phyloP scores from a whole-genome alignment of 2,797 vertebrate genomes.

The Choloepus didactylus region DNA sequence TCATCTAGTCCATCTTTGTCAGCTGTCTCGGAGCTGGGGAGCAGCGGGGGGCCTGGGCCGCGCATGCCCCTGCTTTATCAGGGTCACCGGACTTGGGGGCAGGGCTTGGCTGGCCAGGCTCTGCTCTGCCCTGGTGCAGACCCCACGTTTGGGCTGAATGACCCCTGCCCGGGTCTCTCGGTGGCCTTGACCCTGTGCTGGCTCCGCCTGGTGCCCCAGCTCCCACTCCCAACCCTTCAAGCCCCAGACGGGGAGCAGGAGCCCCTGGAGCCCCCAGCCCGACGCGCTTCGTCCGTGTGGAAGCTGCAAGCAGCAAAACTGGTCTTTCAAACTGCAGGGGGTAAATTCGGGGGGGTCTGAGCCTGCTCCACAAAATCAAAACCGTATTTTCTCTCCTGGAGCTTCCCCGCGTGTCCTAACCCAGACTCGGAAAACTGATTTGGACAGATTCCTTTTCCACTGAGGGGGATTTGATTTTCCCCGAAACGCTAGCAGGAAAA shows the following conservation, averaged over 20 bases:
- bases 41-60: not conserved
- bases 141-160: too few relatives aligned
- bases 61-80: too few relatives aligned
- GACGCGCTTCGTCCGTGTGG: too few relatives aligned
- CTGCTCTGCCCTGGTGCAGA: not conserved
- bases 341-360: not conserved
- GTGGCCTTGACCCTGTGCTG: not conserved
- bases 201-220: not conserved
- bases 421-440: conserved; percentile 54
- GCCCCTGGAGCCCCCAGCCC: not conserved
- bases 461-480: conserved; percentile 1
- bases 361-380: conserved; percentile 63
- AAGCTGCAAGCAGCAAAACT: too few relatives aligned
- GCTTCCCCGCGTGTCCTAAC: conserved; percentile 44
- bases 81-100: too few relatives aligned
- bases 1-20: too few relatives aligned
- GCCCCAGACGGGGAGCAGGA: too few relatives aligned
- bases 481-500: not conserved
- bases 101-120: not conserved
- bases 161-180: not conserved
- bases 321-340: not conserved
- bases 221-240: too few relatives aligned
- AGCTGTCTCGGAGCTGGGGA: too few relatives aligned
- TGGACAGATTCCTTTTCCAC: conserved; percentile 26
- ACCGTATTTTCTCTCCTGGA: conserved; percentile 64